Base-by-base conservation (phyloP, 2,888 invertebrate genomes). In the Eulithis prunata region DNA sequence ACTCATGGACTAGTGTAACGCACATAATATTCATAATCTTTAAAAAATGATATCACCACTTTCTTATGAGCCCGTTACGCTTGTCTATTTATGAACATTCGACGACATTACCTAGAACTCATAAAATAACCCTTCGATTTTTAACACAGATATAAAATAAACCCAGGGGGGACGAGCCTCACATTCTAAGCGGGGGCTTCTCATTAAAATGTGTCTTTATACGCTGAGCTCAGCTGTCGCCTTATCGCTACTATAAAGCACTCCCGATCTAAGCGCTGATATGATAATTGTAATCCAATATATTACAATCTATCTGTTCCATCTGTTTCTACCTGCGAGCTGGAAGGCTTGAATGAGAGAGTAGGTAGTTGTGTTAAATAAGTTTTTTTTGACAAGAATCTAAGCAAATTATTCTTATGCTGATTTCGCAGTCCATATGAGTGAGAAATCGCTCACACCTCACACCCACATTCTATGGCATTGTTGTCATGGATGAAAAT, bases 231-330 rank as follows among this genome's bases (percentile, higher is more conserved):
- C 89, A 90, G 87, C 88, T 90, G 90, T 85, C 83, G 70, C 80
- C 81, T 88, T 88, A 89, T 89, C 88, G 84, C 78, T 74, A 75
- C 81, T 78, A 85, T 87, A 87, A 88, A 89, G 80, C 80, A 82
- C 77, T 75, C 75, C 80, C 77, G 88, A 90, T 91, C 86, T 83
- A 78, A 80, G 75, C 75, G 71, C 79, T 80, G 90, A 90, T 90
- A 89, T 86, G 87, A 84, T 89, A 88, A 87, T 88, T 89, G 90
- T 88, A 88, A 90, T 89, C 81, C 86, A 87, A 89, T 89, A 88
- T 82, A 79, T 82, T 79, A 81, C 59, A 54, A 67, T 67, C 81
- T 85, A 86, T 86, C 86, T 76, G 73, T 74, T 77, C 75, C 80
- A 83, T 84, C 84, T 78, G 74, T 76, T 73, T 84, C 73, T 84